Base-by-base conservation (phyloP, 2,797 vertebrate species). In the Coendou prehensilis region DNA sequence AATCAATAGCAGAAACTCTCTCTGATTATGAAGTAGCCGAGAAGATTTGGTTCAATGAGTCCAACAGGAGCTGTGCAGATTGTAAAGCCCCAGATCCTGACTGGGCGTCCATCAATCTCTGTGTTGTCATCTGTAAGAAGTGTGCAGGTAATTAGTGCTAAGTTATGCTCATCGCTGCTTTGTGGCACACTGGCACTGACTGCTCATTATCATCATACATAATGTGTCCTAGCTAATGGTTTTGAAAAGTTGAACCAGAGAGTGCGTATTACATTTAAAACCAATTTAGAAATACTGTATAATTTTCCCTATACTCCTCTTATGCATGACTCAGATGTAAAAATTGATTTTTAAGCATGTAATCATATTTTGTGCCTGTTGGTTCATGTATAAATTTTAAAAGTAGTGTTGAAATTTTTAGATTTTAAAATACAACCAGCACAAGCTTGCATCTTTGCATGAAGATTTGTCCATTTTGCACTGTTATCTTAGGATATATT, bases 21-120 rank as follows among this genome's bases (percentile, higher is more conserved):
- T 99, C 99, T 97, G 99, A 99, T 99, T 99, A 99, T 91, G 99
- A 99, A 99, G 99, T 99, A 98, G 99, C 99, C 14, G 99, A 99
- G 98, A 99, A 99, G 99, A 99, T 99, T 98, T 99, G 99, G 99
- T 99, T 99, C 99, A 99, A 99, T 97, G 98, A 99, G 96, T 99
- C 99, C 97, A 99, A 99, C 98, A 98, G 99, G 98, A 99, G 97
- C 98, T 99, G 99, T 45, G 99, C 99, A 17, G 99, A 99, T 98
- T 99, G 99, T 92, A 98, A 97, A 80, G 99, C 99, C 82, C 98
- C 98, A 0, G 98, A 98, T 96, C 99, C 99, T 0, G 99, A 99
- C 98, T 99, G 99, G 99, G 99, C 99, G 15, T 99, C 99, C 67
- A 99, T 99, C 99, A 99, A 99, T 97, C 99, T 99, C 97, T 99